Percentiles rank a stretch among this genome's conserved stretches.
phyloP scores from a whole-genome alignment of 2,797 vertebrate genomes.

The Hyperoplus lanceolatus region DNA sequence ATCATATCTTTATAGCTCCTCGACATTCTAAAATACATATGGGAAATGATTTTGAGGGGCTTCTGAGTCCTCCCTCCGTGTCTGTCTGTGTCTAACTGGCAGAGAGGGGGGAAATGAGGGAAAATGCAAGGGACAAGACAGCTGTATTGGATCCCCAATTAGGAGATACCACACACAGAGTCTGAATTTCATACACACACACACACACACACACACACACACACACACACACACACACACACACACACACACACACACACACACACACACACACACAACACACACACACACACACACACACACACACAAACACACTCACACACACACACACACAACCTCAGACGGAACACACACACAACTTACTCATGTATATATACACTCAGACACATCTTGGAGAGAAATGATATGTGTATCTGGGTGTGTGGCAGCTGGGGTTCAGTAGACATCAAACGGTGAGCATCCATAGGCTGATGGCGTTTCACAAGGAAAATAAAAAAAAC shows the following conservation, averaged over 20 bases:
- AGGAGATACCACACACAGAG: constrained; percentile 69
- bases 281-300: constrained; percentile 1
- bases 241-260: neutral
- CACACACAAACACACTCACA: neutral
- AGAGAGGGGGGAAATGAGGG: constrained; percentile 48
- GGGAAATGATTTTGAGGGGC: constrained; percentile 46
- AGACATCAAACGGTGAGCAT: constrained; percentile 77
- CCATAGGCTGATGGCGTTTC: constrained; percentile 66
- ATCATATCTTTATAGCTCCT: constrained; percentile 47
- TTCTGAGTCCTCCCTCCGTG: constrained; percentile 49
- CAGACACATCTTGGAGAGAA: constrained; percentile 46
- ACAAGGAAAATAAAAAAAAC: constrained; percentile 63
- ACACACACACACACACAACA: neutral
- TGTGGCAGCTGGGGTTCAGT: constrained; percentile 47
- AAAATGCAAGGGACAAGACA: constrained; percentile 64
- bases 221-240: constrained; percentile 1
- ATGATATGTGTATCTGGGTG: constrained; percentile 17
- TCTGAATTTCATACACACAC: constrained; percentile 10
- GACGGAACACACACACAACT: constrained; percentile 11
- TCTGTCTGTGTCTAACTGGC: constrained; percentile 65
- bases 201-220: neutral
- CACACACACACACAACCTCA: constrained; percentile 2
- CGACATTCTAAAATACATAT: constrained; percentile 59
- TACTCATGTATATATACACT: constrained; percentile 13
- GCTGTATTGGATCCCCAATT: constrained; percentile 75